A percentile compares a stretch with the other conserved stretches of the same genome.
Conservation (phyloP, 1,140 invertebrate species). For the Coenobita brevimanus region DNA sequence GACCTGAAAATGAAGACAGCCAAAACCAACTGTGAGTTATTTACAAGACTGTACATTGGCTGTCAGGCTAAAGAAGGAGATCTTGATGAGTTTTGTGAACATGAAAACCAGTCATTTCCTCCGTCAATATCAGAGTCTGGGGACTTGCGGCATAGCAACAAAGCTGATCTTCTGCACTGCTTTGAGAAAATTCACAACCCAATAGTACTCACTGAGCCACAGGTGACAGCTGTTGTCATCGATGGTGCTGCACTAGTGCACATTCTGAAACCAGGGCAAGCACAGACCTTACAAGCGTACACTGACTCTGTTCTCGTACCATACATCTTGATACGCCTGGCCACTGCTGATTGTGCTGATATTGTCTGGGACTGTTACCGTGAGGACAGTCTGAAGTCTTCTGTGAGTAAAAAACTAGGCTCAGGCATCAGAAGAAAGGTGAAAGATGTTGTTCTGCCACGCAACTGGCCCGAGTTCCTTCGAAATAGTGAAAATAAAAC, state of each 20-base stretch:
- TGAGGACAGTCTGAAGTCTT: slow-evolving; percentile 11
- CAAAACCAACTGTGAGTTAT: too few species aligned
- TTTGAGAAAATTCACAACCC: neutral
- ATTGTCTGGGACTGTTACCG: slow-evolving; percentile 15
- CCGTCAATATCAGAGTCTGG: too few species aligned
- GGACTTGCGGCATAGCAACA: neutral
- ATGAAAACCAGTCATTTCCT: too few species aligned
- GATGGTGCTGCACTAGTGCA: slow-evolving; percentile 23
- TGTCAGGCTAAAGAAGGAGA: too few species aligned
- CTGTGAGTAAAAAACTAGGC: neutral
- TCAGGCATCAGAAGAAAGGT: slow-evolving; percentile 10
- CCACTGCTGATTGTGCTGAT: slow-evolving; percentile 15
- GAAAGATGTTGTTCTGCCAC: neutral
- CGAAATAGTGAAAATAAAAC: too few species aligned
- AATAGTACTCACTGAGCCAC: slow-evolving; percentile 13
- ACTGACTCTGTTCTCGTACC: slow-evolving; percentile 13
- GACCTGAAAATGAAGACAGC: too few species aligned
- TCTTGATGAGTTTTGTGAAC: too few species aligned
- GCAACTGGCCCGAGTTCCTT: too few species aligned
- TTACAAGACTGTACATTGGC: too few species aligned
- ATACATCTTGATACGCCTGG: neutral
- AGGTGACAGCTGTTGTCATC: slow-evolving; percentile 11
- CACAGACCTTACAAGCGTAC: neutral
- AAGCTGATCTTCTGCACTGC: neutral
- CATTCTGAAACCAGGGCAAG: slow-evolving; percentile 18